Percentiles rank a stretch among this genome's conserved stretches.
These are phyloP conservation scores for Dinothrombium tinctorium DNA, from an alignment of 1,140 invertebrate species.

Conservation along the genomic window DNA sequence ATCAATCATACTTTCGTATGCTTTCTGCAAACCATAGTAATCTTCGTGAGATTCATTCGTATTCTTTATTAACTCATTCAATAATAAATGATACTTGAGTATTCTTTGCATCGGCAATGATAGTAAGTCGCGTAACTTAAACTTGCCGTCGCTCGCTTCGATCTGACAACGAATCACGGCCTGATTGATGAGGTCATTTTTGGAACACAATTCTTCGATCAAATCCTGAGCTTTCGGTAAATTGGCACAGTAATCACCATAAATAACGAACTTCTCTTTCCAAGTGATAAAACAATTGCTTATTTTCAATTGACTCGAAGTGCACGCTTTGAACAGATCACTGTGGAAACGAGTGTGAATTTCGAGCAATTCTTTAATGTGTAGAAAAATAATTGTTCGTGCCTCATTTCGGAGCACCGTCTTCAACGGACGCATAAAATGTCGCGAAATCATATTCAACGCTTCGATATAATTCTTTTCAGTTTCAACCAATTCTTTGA, in stretches of 20 bases:
- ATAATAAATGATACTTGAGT: conserved; percentile 80
- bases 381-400: conserved; percentile 52
- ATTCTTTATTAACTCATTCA: conserved; percentile 61
- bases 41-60: conserved; percentile 52
- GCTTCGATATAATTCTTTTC: conserved; percentile 92
- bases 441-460: conserved; percentile 52
- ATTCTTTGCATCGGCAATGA: conserved; percentile 95
- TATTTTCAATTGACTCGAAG: conserved; percentile 20
- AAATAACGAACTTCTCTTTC: conserved; percentile 69
- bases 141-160: conserved; percentile 78
- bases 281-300: conserved; percentile 59
- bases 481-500: conserved; percentile 83
- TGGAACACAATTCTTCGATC: conserved; percentile 44
- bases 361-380: conserved; percentile 62
- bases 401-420: conserved; percentile 44
- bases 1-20: conserved; percentile 90
- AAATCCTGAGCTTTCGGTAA: conserved; percentile 50
- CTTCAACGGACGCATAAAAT: conserved; percentile 29
- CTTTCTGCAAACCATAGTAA: conserved; percentile 48
- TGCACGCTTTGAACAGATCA: conserved; percentile 44
- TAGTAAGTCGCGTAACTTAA: conserved; percentile 74
- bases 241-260: conserved; percentile 86
- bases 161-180: conserved; percentile 27
- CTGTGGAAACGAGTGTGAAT: conserved; percentile 59
- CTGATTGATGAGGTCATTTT: conserved; percentile 30